These are phyloP conservation scores for Drosophila putrida DNA, from an alignment of 2,888 invertebrate genomes.

Conservation along the genomic window DNA sequence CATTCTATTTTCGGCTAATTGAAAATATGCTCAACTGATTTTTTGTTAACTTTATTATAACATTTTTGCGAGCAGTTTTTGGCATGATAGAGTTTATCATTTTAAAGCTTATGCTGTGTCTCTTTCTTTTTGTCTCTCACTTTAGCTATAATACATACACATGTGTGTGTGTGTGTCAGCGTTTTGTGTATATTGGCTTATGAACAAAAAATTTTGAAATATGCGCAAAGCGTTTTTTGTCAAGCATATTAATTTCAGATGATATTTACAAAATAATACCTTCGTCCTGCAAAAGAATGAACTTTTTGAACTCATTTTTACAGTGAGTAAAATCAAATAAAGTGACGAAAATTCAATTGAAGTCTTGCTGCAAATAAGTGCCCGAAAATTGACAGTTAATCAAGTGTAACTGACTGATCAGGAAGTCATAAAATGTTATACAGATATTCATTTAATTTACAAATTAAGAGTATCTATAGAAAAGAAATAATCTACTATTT, in stretches of 20 bases:
- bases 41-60: slow-evolving; percentile 13
- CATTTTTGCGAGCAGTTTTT: slow-evolving; percentile 30
- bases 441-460: too few relatives aligned
- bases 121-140: neutral
- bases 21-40: neutral
- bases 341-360: slow-evolving; percentile 6
- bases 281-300: neutral
- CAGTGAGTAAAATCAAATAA: neutral
- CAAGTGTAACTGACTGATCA: too few relatives aligned
- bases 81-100: slow-evolving; percentile 49
- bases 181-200: slow-evolving; percentile 10
- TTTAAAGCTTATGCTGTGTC: slow-evolving; percentile 35
- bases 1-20: neutral
- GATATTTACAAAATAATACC: slow-evolving; percentile 27
- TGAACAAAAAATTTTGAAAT: slow-evolving; percentile 32
- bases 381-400: neutral
- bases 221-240: slow-evolving; percentile 22
- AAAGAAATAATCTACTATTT: too few relatives aligned
- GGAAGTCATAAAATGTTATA: too few relatives aligned
- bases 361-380: slow-evolving; percentile 1
- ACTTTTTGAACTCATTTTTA: neutral
- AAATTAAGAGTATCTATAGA: too few relatives aligned
- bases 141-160: neutral
- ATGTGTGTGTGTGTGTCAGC: neutral
- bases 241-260: slow-evolving; percentile 21